Evolutionary conservation across 2,113 vertebrate species (phyloP).

Genomic region (Xiphophorus maculatus): DNA sequence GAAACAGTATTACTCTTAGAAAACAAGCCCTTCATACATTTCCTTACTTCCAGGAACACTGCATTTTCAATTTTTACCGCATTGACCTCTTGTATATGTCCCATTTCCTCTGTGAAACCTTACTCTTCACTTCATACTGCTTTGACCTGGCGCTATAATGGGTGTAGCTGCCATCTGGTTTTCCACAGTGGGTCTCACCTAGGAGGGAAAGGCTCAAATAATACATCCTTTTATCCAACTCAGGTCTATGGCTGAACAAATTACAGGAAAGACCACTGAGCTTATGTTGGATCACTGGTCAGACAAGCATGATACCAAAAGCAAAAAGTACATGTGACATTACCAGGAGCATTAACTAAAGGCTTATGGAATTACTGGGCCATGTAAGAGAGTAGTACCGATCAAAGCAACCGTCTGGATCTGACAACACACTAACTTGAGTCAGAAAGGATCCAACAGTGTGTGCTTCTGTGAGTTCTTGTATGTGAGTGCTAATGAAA

Average conservation of each 20-base stretch:
- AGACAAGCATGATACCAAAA: conserved; percentile 31
- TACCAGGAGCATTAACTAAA: conserved; percentile 48
- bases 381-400: conserved; percentile 47
- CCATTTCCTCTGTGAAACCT: conserved; percentile 54
- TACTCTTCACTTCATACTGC: conserved; percentile 32
- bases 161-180: conserved; percentile 43
- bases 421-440: conserved; percentile 40
- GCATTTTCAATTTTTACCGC: conserved; percentile 20
- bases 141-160: conserved; percentile 31
- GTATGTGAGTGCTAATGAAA: conserved; percentile 67
- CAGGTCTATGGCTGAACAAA: conserved; percentile 49
- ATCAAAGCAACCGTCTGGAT: conserved; percentile 40
- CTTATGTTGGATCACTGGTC: conserved; percentile 54
- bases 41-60: conserved; percentile 14
- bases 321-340: conserved; percentile 56
- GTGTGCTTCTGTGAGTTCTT: conserved; percentile 41
- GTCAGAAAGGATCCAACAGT: background rate
- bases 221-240: conserved; percentile 54
- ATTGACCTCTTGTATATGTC: conserved; percentile 20
- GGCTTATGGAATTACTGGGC: conserved; percentile 45
- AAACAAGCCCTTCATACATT: conserved; percentile 21
- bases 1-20: conserved; percentile 2
- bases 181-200: conserved; percentile 39
- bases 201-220: conserved; percentile 49
- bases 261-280: conserved; percentile 54